A percentile compares a stretch with the other conserved stretches of the same genome.
Conservation (phyloP, 2,113 vertebrate genomes). For the Phycodurus eques region DNA sequence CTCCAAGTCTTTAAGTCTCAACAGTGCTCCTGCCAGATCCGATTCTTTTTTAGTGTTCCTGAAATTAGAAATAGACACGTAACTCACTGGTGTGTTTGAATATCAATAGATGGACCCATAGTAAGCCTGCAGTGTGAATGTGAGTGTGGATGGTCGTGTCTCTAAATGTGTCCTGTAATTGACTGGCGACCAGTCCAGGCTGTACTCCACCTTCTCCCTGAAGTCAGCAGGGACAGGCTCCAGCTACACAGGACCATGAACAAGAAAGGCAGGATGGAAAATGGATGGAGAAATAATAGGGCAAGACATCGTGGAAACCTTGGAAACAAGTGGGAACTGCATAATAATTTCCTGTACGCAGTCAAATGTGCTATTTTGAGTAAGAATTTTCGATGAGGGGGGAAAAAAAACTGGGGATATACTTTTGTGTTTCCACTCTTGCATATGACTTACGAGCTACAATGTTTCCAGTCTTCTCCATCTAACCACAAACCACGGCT, state of each 20-base stretch:
- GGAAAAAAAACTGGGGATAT: conserved; percentile 38
- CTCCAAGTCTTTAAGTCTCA: conserved; percentile 86
- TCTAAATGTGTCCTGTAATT: too few relatives aligned
- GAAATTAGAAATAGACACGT: neutral
- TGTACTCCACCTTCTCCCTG: too few relatives aligned
- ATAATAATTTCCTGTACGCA: conserved; percentile 23
- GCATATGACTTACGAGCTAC: conserved; percentile 52
- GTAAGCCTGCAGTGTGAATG: neutral
- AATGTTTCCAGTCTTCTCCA: conserved; percentile 20
- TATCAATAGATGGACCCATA: neutral
- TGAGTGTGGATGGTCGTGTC: too few relatives aligned
- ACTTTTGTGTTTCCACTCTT: conserved; percentile 40
- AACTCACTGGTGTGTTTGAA: neutral
- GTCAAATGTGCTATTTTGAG: conserved; percentile 39
- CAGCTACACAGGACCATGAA: too few relatives aligned
- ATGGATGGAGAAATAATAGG: neutral
- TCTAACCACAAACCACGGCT: conserved; percentile 55
- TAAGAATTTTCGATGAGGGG: neutral
- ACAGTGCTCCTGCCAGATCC: conserved; percentile 76
- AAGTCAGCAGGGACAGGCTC: too few relatives aligned
- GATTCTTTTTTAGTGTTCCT: conserved; percentile 90
- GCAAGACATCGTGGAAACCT: neutral
- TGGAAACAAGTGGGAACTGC: neutral
- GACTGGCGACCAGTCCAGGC: too few relatives aligned
- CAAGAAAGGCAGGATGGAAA: neutral